phyloP scores from a whole-genome alignment of 64 coral and sea anemone genomes.

The Platygyra sinensis region DNA sequence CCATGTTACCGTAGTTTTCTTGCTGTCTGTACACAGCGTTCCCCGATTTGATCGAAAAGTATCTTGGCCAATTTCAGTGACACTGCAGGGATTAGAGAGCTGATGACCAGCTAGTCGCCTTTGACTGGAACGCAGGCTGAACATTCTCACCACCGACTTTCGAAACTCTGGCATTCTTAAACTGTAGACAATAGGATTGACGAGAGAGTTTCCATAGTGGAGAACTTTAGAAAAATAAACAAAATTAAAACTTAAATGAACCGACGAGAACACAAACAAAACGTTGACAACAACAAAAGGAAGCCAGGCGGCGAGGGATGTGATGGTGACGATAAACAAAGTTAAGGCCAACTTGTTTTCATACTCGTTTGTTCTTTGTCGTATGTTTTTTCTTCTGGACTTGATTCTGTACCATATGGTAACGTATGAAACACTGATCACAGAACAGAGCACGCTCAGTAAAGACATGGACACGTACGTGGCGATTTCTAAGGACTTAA shows the following conservation, averaged over 20 bases:
- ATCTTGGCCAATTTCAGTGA: not conserved
- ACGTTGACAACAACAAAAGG: conserved; percentile 42
- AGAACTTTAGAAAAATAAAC: conserved; percentile 46
- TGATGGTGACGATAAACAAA: conserved; percentile 55
- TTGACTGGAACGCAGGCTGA: not conserved
- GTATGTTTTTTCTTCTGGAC: conserved; percentile 18
- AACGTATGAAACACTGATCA: conserved; percentile 46
- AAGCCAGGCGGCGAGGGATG: conserved; percentile 47
- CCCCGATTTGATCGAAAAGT: not conserved
- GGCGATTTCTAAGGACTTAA: conserved; percentile 1
- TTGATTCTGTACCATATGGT: conserved; percentile 46
- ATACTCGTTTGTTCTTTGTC: conserved; percentile 42
- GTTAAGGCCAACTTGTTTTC: conserved; percentile 62
- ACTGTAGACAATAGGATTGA: conserved; percentile 58
- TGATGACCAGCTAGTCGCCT: not conserved
- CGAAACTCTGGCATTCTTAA: conserved; percentile 61
- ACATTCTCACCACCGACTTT: not conserved
- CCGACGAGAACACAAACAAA: not conserved
- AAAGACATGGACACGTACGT: conserved; percentile 42
- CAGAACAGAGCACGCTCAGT: conserved; percentile 4
- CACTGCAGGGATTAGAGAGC: not conserved
- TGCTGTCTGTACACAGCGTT: too few relatives aligned
- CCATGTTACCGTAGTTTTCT: not conserved
- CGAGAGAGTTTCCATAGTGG: conserved; percentile 55
- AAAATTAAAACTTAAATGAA: conserved; percentile 9